phyloP scores from a whole-genome alignment of 2,113 vertebrate species.

The Megaptera novaeangliae region DNA sequence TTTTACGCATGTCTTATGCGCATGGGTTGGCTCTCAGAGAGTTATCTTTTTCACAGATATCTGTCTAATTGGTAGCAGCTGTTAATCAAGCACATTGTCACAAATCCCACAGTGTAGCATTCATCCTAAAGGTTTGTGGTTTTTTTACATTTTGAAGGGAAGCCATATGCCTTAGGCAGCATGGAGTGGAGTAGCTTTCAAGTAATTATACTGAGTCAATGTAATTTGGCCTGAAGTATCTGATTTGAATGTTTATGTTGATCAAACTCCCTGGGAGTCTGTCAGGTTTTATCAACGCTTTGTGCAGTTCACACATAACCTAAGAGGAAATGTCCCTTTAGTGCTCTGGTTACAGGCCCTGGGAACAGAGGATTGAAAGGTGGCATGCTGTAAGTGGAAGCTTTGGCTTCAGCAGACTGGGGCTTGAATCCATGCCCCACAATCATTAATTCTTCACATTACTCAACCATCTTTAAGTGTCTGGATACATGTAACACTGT shows the following conservation, averaged over 20 bases:
- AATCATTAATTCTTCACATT: background rate
- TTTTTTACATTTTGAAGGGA: constrained; percentile 50
- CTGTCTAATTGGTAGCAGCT: constrained; percentile 72
- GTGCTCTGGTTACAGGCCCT: background rate
- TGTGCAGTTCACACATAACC: background rate
- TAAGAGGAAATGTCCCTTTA: background rate
- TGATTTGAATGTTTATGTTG: constrained; percentile 50
- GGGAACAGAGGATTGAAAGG: background rate
- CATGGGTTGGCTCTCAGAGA: background rate
- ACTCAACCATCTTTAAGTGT: background rate
- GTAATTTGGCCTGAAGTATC: constrained; percentile 61
- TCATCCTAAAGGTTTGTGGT: constrained; percentile 49
- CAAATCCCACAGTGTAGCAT: constrained; percentile 18
- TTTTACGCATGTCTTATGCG: constrained; percentile 28
- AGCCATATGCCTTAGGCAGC: constrained; percentile 51
- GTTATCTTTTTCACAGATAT: constrained; percentile 59
- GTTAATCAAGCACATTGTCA: constrained; percentile 73
- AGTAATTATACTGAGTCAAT: constrained; percentile 57
- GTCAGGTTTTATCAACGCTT: constrained; percentile 23
- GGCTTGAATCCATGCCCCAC: background rate
- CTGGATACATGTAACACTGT: background rate
- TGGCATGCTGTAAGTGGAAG: background rate
- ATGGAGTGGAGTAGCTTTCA: constrained; percentile 42
- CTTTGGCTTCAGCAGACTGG: background rate
- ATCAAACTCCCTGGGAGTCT: constrained; percentile 18